Conservation (phyloP, 2,888 invertebrate species). For the Troides oblongomaculatus region DNA sequence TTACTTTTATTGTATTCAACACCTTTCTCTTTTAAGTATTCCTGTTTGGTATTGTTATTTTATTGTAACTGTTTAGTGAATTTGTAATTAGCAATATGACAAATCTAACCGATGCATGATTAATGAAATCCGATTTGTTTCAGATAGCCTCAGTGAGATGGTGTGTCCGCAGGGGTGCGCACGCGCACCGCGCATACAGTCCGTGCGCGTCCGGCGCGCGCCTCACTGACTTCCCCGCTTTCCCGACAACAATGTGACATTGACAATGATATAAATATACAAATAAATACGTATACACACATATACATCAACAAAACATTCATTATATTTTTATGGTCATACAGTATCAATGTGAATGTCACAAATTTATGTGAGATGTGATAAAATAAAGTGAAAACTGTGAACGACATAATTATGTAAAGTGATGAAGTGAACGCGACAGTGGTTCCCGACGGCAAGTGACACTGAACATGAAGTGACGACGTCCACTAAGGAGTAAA, state of each 20-base stretch:
- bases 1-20: too few species aligned
- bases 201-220: constrained; percentile 34
- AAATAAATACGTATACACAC: neutral
- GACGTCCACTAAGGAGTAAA: constrained; percentile 43
- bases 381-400: constrained; percentile 35
- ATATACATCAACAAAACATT: neutral
- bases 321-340: constrained; percentile 16
- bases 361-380: constrained; percentile 35
- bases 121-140: constrained; percentile 37
- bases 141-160: constrained; percentile 56
- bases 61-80: too few species aligned
- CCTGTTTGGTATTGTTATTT: too few species aligned
- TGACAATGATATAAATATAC: constrained; percentile 30
- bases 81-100: constrained; percentile 1
- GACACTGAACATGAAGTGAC: constrained; percentile 45
- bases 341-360: constrained; percentile 35
- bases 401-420: constrained; percentile 35
- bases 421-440: constrained; percentile 38
- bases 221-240: constrained; percentile 29
- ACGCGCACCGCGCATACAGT: constrained; percentile 35
- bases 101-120: constrained; percentile 8
- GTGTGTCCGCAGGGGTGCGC: constrained; percentile 39
- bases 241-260: constrained; percentile 36
- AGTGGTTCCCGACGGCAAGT: constrained; percentile 20
- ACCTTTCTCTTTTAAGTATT: too few species aligned